phyloP scores from a whole-genome alignment of 1,140 invertebrate species.

The Drosophila pandora region DNA sequence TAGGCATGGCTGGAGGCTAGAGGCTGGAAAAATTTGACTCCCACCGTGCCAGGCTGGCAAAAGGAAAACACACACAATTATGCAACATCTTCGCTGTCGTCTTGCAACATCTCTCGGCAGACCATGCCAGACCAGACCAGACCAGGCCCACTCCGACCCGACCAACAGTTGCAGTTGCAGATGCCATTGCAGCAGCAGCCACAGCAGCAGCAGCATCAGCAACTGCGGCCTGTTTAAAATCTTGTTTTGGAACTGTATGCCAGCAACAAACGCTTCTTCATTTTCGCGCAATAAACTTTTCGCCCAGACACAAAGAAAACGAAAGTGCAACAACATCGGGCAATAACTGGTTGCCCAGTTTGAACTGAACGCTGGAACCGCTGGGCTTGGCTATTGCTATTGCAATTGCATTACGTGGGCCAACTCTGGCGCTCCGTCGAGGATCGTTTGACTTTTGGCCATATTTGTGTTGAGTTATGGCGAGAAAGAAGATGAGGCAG shows the following conservation, averaged over 20 bases:
- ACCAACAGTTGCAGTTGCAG: conserved; percentile 38
- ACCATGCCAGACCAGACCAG: conserved; percentile 26
- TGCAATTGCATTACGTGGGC: conserved; percentile 73
- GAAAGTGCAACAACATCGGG: conserved; percentile 67
- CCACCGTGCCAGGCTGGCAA: conserved; percentile 46
- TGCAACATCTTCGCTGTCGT: conserved; percentile 52
- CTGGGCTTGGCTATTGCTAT: conserved; percentile 76
- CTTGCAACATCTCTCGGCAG: conserved; percentile 70
- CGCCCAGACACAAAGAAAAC: conserved; percentile 65
- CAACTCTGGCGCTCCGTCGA: conserved; percentile 22
- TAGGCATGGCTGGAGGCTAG: conserved; percentile 19
- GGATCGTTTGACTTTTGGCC: conserved; percentile 80
- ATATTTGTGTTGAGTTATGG: conserved; percentile 76
- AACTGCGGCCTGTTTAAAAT: conserved; percentile 53
- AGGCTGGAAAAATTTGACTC: conserved; percentile 54
- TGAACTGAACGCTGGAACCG: conserved; percentile 43
- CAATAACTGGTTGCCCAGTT: conserved; percentile 57
- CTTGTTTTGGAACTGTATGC: conserved; percentile 71
- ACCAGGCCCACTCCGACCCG: conserved; percentile 41
- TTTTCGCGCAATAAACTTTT: conserved; percentile 74
- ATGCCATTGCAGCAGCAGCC: conserved; percentile 34
- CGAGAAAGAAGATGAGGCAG: conserved; percentile 60
- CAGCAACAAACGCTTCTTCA: conserved; percentile 76
- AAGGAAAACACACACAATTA: conserved; percentile 70
- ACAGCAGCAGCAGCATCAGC: conserved; percentile 17